Percentiles rank a stretch among this genome's conserved stretches.
phyloP scores from a whole-genome alignment of 2,113 vertebrate genomes.

The Spermophilus dauricus region DNA sequence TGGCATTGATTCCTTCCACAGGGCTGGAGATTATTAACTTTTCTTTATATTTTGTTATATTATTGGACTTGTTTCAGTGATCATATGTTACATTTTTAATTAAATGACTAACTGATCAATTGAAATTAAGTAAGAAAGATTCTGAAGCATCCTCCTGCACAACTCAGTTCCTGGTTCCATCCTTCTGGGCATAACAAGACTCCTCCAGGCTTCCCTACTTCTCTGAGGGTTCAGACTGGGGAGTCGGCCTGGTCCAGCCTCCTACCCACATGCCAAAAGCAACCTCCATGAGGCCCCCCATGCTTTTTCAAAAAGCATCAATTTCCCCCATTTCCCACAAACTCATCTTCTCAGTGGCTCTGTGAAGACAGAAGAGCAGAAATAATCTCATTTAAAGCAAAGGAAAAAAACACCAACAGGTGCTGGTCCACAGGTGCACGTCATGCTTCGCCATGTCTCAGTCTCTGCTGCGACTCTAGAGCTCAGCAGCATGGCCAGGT shows the following conservation, averaged over 20 bases:
- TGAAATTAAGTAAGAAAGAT: neutral
- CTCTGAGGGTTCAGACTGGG: neutral
- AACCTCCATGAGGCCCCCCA: neutral
- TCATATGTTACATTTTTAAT: neutral
- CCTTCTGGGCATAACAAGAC: rapidly evolving
- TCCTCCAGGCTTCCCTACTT: rapidly evolving
- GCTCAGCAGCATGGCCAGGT: neutral
- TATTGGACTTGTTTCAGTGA: neutral
- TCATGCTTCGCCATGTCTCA: neutral
- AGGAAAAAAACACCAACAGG: neutral
- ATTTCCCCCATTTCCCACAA: rapidly evolving
- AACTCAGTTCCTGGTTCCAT: neutral
- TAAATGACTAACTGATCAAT: neutral
- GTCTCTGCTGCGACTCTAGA: neutral
- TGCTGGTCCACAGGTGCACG: rapidly evolving
- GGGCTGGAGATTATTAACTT: neutral
- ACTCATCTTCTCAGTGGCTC: neutral
- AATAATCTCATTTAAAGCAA: neutral
- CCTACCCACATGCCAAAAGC: neutral
- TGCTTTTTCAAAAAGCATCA: neutral
- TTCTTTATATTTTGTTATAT: neutral
- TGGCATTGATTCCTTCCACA: neutral
- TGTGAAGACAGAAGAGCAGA: neutral
- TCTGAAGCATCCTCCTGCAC: neutral
- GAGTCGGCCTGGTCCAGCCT: neutral